A percentile compares a stretch with the other conserved stretches of the same genome.
These are phyloP conservation scores for Fulmarus glacialis DNA, from an alignment of 2,113 vertebrate species.

Conservation along the genomic window DNA sequence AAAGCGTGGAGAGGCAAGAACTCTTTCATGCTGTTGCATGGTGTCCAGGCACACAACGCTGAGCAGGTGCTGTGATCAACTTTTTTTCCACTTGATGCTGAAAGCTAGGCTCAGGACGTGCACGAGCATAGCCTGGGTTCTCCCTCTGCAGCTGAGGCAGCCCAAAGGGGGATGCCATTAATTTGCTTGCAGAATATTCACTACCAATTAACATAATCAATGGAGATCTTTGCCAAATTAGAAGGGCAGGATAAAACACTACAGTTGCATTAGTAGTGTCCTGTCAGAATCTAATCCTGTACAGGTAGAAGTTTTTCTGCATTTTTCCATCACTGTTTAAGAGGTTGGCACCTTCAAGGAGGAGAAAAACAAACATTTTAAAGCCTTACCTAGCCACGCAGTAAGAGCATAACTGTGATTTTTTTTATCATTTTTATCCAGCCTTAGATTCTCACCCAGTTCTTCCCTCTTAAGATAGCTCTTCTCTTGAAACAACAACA, in stretches of 20 bases:
- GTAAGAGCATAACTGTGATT: not conserved
- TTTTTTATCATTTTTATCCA: not conserved
- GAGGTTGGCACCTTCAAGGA: not conserved
- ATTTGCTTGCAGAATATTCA: not conserved
- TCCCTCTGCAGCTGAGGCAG: not conserved
- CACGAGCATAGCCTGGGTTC: not conserved
- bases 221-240: not conserved
- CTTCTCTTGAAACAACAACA: not conserved
- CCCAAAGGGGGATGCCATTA: not conserved
- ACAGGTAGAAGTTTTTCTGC: not conserved
- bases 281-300: not conserved
- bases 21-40: not conserved
- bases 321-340: not conserved
- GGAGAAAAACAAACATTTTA: not conserved
- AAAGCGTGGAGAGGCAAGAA: not conserved
- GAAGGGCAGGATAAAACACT: not conserved
- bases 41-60: not conserved
- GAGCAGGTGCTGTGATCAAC: not conserved
- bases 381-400: not conserved
- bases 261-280: not conserved
- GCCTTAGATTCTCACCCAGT: not conserved
- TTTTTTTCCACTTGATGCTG: not conserved
- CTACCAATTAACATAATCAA: not conserved
- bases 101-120: not conserved
- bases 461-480: not conserved